Base-by-base conservation (phyloP, 2,113 vertebrate genomes). In the Prietella phreatophila region DNA sequence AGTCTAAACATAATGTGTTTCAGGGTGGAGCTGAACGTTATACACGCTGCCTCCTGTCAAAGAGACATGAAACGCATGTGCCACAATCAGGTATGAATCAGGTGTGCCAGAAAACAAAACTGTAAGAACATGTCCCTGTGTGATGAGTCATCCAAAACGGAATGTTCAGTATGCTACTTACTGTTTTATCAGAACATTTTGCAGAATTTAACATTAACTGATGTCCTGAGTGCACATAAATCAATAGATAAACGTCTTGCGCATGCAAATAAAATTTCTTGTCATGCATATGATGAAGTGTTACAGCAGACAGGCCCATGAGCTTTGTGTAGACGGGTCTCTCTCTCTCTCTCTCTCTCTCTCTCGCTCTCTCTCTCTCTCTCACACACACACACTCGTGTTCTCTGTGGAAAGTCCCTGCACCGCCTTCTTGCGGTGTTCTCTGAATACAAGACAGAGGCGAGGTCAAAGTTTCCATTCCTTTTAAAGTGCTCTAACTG, bases 401-500 rank as follows among this genome's bases (percentile, higher is more conserved):
- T 17, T 60, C 53, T 73, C n/a, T 22, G 20, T 61, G 86, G 80
- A 87, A 87, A 83, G 81, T 76, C 86, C 86, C 80, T 83, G 55
- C 80, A 50, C 86, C 80, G 80, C 86, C 86, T 87, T 83, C 39
- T 76, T 87, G 86, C 22, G 86, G 86, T 83, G 27, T 39, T n/a
- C 39, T 80, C 56, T 83, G 55, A 61, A 36, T 76, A 20, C 58
- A 55, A 71, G 78, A 56, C 84, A 79, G 69, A 61, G 80, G 55
- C 56, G 58, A 76, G 81, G 86, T 81, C 69, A 63, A 83, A 87
- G 56, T 87, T 87, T 87, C 86, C 81, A 83, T 25, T 87, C 67
- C 39, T 76, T 58, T 25, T 67, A 82, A 87, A 82, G 22, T 5
- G 53, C 15, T 42, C 36, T 83, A 86, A 86, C 73, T n/a, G 30